Base-by-base conservation (phyloP, 2,888 invertebrate species). In the Smittia sp. region DNA sequence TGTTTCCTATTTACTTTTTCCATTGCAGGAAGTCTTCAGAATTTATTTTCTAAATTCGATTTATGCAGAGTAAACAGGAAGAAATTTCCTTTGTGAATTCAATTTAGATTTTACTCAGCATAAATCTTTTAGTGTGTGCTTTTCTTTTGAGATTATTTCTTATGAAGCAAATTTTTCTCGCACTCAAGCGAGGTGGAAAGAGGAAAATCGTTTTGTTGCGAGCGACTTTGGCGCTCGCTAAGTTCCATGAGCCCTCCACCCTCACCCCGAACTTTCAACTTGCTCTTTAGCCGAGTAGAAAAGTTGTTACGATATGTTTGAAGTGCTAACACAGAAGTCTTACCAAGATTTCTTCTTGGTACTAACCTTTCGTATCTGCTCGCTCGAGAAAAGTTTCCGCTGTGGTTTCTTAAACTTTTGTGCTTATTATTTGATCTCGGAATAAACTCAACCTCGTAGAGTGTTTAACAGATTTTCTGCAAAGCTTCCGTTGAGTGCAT, bases 51-150 rank as follows among this genome's bases (percentile, higher is more conserved):
- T 54, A 69, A 69, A 69, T 69, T 69, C 69, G 54, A 69, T 69
- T 69, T 69, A 69, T 39, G 69, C 11, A 69, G 54, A 54, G 54
- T 54, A 69, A 69, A 69, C 69, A 69, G 27, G 27, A 13, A 54
- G 54, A 25, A 27, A 69, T 22, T n/a, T 13, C 22, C 38, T 1
- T 15, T 39, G 18, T 9, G 22, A 52, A 69, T 69, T 69, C 52
- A 69, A 69, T 69, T 69, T 69, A 27, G 52, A 69, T 69, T 69
- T 46, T 52, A 54, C 69, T 41, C 52, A 27, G 24, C 69, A 69
- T 69, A 69, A 69, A 69, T 69, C 69, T 52, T 25, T 18, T n/a
- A 25, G 27, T 27, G 24, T 54, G 25, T 27, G 15, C 25, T 20
- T 58, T 58, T 22, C 58, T 58, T 58, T 20, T 20, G 9, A 58